phyloP scores from a whole-genome alignment of 37 sponge, comb jelly and placozoan genomes.

The Ianthella basta region DNA sequence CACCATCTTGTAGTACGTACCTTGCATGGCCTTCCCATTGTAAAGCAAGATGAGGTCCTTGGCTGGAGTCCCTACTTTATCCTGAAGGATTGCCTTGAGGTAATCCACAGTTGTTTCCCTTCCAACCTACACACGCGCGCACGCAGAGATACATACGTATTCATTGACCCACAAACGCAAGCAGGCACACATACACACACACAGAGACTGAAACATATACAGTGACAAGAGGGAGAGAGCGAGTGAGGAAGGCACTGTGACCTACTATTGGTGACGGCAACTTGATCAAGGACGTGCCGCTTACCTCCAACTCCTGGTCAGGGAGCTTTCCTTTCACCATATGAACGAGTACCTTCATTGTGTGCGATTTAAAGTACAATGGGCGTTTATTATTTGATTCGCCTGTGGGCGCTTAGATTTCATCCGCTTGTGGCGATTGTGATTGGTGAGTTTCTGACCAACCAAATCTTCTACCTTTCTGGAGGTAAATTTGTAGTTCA shows the following conservation, averaged over 20 bases:
- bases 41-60: conserved; percentile 26
- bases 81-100: conserved; percentile 33
- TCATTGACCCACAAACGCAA: background rate
- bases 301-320: too few species aligned
- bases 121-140: conserved; percentile 4
- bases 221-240: too few species aligned
- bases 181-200: background rate
- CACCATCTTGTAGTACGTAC: too few species aligned
- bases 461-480: conserved; percentile 29
- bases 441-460: conserved; percentile 53
- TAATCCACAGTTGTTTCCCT: conserved; percentile 4
- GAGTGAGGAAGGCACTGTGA: too few species aligned
- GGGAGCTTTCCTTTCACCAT: too few species aligned
- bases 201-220: too few species aligned
- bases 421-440: conserved; percentile 10
- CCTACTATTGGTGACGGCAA: too few species aligned
- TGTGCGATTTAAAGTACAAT: background rate
- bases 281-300: too few species aligned
- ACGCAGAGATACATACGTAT: conserved; percentile 10
- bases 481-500: background rate
- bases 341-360: background rate
- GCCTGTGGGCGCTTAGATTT: background rate
- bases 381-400: background rate
- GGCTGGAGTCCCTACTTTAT: background rate
- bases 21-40: conserved; percentile 44